A percentile compares a stretch with the other conserved stretches of the same genome.
Evolutionary conservation across 2,888 invertebrate genomes (phyloP).

Genomic region (Panzeria rudis): DNA sequence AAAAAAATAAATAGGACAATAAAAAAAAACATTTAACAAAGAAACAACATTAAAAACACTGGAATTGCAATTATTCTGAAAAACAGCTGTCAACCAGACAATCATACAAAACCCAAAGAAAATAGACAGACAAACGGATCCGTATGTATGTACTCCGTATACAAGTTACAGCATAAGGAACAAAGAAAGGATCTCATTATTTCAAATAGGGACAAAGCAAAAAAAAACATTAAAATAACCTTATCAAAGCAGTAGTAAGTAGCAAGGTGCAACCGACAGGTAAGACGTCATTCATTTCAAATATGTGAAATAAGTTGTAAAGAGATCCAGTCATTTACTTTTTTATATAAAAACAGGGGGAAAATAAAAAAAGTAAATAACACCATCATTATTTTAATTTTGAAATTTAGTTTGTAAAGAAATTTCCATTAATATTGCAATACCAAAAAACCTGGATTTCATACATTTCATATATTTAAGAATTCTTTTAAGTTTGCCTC

Average conservation of each 20-base stretch:
- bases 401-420: background rate
- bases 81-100: constrained; percentile 70
- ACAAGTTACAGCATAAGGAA: constrained; percentile 4
- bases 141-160: background rate
- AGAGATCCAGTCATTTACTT: constrained; percentile 4
- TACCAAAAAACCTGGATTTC: no score
- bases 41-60: constrained; percentile 33
- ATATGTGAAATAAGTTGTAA: constrained; percentile 16
- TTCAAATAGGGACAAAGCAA: constrained; percentile 13
- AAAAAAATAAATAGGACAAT: constrained; percentile 28
- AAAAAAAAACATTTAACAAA: constrained; percentile 31
- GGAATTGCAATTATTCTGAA: constrained; percentile 64
- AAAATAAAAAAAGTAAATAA: background rate
- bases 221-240: background rate
- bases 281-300: constrained; percentile 38
- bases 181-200: constrained; percentile 41
- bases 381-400: background rate
- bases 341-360: background rate
- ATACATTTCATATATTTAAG: no score
- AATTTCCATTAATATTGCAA: no score
- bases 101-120: constrained; percentile 36
- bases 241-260: constrained; percentile 46
- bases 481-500: no score
- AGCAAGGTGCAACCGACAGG: constrained; percentile 68
- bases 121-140: constrained; percentile 19